Conservation (phyloP, 92 coral and sea anemone genomes). For the Palythoa grandis region DNA sequence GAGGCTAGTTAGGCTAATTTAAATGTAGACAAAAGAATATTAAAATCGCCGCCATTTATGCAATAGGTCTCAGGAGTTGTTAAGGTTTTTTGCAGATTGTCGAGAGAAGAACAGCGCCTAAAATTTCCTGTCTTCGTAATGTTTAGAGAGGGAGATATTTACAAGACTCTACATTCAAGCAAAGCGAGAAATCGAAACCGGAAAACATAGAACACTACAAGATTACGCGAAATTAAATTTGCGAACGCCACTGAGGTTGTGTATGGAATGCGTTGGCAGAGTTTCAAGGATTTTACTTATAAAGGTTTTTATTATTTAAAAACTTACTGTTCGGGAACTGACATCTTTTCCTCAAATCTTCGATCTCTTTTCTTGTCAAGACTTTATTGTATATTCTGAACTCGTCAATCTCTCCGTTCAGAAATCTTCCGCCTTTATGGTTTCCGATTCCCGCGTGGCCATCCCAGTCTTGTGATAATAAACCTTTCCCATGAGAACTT, state of each 20-base stretch:
- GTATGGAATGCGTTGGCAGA: neutral
- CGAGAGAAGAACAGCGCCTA: too few relatives aligned
- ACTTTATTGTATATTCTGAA: constrained; percentile 81
- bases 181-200: too few relatives aligned
- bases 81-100: too few relatives aligned
- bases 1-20: too few relatives aligned
- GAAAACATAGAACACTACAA: too few relatives aligned
- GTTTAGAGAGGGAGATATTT: too few relatives aligned
- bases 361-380: constrained; percentile 66
- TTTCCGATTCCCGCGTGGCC: constrained; percentile 84
- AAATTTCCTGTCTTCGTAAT: too few relatives aligned
- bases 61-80: too few relatives aligned
- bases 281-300: neutral
- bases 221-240: neutral
- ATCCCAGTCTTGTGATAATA: constrained; percentile 88
- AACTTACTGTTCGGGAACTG: constrained; percentile 67
- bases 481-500: constrained; percentile 83
- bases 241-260: neutral
- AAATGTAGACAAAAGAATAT: too few relatives aligned
- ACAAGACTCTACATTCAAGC: too few relatives aligned
- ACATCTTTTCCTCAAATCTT: constrained; percentile 61
- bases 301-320: neutral
- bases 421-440: constrained; percentile 74
- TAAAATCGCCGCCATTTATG: too few relatives aligned
- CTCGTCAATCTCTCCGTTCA: constrained; percentile 83